Evolutionary conservation across 2,888 invertebrate genomes (phyloP).

Genomic region (Parelbella ahira): DNA sequence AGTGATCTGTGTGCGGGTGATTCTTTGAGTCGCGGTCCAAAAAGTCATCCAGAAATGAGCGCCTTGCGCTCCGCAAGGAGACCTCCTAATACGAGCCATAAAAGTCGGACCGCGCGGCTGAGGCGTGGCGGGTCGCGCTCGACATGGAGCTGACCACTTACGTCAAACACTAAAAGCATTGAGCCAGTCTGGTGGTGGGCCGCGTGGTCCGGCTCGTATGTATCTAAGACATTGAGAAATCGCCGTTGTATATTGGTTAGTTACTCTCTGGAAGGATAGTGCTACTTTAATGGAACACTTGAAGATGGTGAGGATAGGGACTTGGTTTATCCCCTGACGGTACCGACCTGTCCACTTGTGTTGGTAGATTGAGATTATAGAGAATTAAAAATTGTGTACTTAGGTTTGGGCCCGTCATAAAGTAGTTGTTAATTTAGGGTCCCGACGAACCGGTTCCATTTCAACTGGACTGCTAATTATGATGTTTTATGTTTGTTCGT

Average conservation of each 20-base stretch:
- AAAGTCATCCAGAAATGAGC: constrained; percentile 98
- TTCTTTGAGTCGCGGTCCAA: constrained; percentile 97
- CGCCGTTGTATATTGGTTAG: constrained; percentile 77
- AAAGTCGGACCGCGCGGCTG: constrained; percentile 86
- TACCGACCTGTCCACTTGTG: constrained; percentile 40
- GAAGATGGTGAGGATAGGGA: constrained; percentile 38
- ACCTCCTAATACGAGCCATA: constrained; percentile 92
- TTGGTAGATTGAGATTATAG: constrained; percentile 50
- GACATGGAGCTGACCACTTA: constrained; percentile 95
- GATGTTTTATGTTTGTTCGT: constrained; percentile 39
- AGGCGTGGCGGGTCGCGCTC: constrained; percentile 94
- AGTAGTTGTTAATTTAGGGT: constrained; percentile 34
- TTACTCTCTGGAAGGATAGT: constrained; percentile 60
- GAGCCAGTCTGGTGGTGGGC: constrained; percentile 85
- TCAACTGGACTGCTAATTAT: constrained; percentile 22
- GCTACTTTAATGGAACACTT: constrained; percentile 46
- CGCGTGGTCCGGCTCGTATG: constrained; percentile 79
- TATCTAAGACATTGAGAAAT: constrained; percentile 78
- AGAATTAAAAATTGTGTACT: constrained; percentile 45
- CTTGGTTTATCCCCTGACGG: constrained; percentile 35
- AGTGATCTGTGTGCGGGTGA: constrained; percentile 94
- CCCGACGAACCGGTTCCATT: constrained; percentile 34
- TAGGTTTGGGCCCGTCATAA: constrained; percentile 46
- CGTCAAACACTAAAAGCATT: constrained; percentile 96
- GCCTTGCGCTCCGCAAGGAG: constrained; percentile 97